These are phyloP conservation scores for Prunella himalayana DNA, from an alignment of 2,113 vertebrate genomes.

Conservation along the genomic window DNA sequence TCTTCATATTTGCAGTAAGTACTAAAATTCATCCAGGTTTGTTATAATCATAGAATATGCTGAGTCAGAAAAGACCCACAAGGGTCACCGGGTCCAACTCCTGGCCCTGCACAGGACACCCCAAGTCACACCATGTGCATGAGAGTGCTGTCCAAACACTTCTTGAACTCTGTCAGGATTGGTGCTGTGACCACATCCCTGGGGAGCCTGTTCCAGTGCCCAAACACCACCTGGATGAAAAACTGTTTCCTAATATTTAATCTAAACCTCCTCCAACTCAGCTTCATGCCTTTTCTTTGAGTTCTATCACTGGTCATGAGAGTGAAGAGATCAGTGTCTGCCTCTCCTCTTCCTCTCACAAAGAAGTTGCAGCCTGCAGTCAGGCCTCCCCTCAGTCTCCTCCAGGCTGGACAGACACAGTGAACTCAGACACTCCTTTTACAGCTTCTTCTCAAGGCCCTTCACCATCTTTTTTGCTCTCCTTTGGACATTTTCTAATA, in stretches of 20 bases:
- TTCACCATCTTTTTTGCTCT: background rate
- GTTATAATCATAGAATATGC: background rate
- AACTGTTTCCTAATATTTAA: background rate
- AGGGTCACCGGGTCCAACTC: no score
- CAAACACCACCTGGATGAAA: background rate
- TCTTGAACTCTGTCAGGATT: background rate
- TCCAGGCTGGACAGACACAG: background rate
- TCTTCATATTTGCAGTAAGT: background rate
- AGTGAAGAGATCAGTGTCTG: background rate
- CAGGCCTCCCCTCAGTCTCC: background rate
- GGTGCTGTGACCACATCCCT: background rate
- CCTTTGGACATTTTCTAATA: background rate
- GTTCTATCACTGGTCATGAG: background rate
- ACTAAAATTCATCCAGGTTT: background rate
- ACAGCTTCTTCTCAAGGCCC: rapidly evolving
- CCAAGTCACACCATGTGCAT: background rate
- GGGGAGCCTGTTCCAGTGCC: background rate
- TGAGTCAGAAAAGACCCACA: background rate
- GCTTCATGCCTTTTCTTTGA: background rate
- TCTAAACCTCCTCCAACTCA: background rate
- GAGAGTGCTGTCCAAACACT: background rate
- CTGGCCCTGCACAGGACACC: background rate
- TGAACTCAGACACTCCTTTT: rapidly evolving
- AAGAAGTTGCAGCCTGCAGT: rapidly evolving
- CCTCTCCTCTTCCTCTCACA: rapidly evolving